Base-by-base conservation (phyloP, 2,113 vertebrate species). In the Coreoperca whiteheadi region DNA sequence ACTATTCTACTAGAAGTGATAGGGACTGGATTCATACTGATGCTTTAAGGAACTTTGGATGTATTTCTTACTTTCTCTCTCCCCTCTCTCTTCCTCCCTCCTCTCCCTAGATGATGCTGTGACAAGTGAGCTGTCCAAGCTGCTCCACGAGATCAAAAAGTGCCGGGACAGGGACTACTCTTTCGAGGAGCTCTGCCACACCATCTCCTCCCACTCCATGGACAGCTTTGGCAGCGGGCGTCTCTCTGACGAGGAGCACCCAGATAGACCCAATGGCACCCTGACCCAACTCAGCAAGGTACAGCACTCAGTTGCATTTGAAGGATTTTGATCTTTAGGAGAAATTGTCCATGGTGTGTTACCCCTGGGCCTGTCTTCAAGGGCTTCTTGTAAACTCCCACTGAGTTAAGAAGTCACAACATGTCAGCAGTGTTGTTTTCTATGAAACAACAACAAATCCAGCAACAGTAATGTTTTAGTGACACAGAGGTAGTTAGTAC, bases 141-240 rank as follows among this genome's bases (percentile, higher is more conserved):
- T 99, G 86, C 95, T 99, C 90, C 96, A 97, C 85, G 98, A 99
- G 95, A 99, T 99, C 91, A 97, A 99, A 93, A 96, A 97, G 91
- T 99, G 97, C 88, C 96, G 97, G 88, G 97, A 99, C 93, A 97
- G 97, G 82, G 98, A 99, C 89, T 98, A 97, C 93, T 98, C 97
- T 79, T 98, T 99, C 71, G 98, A 99, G 95, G 98, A 99, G 89
- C 95, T 98, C 77, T 99, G 98, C 93, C 97, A 97, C 87, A 98
- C 98, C 74, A 96, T 98, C 87, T 98, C 98, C 91, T 97, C 97
- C 28, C 97, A 98, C 93, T 99, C 96, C 89, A 95, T 98, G 96
- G 98, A 98, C 91, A 97, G 97, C 94, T 95, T 97, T 7, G 87
- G 95, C 94, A 98, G 96, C 88, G 97, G 93, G 1, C 91, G 96